Evolutionary conservation across 30 jellyfish, hydroid and myxozoan genomes (phyloP).

Genomic region (Turritopsis dohrnii): DNA sequence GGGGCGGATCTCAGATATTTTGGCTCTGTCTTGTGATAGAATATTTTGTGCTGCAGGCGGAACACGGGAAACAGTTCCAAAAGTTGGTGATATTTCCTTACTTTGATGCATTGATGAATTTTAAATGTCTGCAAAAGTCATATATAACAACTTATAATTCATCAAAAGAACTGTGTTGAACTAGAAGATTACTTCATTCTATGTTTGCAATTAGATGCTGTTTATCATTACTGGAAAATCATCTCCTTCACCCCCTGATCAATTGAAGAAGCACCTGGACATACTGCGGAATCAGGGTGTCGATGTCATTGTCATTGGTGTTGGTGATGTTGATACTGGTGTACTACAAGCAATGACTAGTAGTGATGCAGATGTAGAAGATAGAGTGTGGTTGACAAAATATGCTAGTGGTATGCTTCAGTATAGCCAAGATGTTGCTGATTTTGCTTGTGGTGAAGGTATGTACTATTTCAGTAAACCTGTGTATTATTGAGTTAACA

Average conservation of each 20-base stretch:
- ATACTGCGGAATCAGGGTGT: conserved; percentile 29
- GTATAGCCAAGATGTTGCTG: conserved; percentile 65
- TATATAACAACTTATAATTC: too few relatives aligned
- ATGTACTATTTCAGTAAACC: neutral
- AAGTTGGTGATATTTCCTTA: conserved; percentile 22
- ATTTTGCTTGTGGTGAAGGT: conserved; percentile 86
- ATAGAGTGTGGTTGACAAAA: conserved; percentile 64
- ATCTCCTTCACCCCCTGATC: neutral
- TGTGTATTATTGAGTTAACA: neutral
- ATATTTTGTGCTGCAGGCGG: conserved; percentile 25
- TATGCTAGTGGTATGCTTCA: conserved; percentile 49
- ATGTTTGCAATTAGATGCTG: conserved; percentile 1
- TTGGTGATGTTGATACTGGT: conserved; percentile 43
- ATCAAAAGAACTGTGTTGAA: too few relatives aligned
- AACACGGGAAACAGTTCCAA: conserved; percentile 25
- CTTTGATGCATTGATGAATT: too few relatives aligned
- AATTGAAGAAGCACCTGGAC: neutral
- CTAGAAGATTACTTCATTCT: too few relatives aligned
- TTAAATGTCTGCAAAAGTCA: too few relatives aligned
- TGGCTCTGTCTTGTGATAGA: neutral
- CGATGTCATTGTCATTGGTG: conserved; percentile 69
- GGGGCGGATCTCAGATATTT: conserved; percentile 8
- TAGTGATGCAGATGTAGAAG: conserved; percentile 36
- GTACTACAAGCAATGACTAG: conserved; percentile 58
- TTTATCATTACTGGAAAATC: conserved; percentile 2